A percentile compares a stretch with the other conserved stretches of the same genome.
These are phyloP conservation scores for Anadara kagoshimensis DNA, from an alignment of 1,140 invertebrate genomes.

Conservation along the genomic window DNA sequence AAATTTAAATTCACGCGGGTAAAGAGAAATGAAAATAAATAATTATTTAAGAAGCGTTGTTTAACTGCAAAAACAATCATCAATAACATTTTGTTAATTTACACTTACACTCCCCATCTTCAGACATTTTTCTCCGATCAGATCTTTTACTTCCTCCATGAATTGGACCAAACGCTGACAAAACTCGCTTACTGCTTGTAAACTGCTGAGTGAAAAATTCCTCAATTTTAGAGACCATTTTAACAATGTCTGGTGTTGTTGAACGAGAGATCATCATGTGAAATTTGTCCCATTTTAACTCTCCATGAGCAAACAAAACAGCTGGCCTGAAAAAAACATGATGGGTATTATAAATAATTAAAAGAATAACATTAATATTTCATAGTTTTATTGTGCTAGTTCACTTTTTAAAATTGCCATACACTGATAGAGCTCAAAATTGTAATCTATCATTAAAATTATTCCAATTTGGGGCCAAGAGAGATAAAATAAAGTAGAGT, in stretches of 20 bases:
- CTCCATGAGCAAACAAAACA: conserved; percentile 93
- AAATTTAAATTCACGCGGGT: too few relatives aligned
- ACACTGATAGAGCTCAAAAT: too few relatives aligned
- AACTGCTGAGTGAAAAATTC: conserved; percentile 87
- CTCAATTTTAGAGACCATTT: conserved; percentile 96
- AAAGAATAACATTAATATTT: background rate
- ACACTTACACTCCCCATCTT: conserved; percentile 49
- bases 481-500: too few relatives aligned
- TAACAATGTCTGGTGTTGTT: conserved; percentile 95
- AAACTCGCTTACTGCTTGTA: conserved; percentile 67
- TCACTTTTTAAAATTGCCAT: too few relatives aligned
- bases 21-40: too few relatives aligned
- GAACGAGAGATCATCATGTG: conserved; percentile 97
- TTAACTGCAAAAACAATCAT: background rate
- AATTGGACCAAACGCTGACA: conserved; percentile 65
- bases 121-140: conserved; percentile 35
- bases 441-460: too few relatives aligned
- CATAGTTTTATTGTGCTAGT: too few relatives aligned
- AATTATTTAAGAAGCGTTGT: too few relatives aligned
- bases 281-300: conserved; percentile 93
- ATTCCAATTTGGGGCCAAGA: too few relatives aligned
- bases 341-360: background rate
- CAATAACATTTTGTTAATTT: background rate
- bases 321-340: conserved; percentile 80
- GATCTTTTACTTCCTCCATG: conserved; percentile 33